Percentiles rank a stretch among this genome's conserved stretches.
Conservation (phyloP, 2,113 vertebrate species). For the Eurystomus gularis region DNA sequence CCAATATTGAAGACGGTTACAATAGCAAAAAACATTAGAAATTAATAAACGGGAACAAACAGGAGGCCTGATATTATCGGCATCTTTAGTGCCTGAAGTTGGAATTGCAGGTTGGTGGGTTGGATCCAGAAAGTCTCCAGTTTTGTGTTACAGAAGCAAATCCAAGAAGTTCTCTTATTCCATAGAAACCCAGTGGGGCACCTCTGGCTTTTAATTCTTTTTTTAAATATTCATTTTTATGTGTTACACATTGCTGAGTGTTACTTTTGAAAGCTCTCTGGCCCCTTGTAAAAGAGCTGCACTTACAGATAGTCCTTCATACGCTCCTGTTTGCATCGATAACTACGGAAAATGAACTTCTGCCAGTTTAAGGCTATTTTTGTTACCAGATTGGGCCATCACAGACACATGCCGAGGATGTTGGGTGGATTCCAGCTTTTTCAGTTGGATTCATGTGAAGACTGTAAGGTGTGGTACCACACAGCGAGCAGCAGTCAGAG, state of each 20-base stretch:
- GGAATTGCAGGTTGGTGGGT: rapidly evolving
- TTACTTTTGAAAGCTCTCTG: neutral
- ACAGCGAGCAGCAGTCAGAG: neutral
- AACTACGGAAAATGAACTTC: neutral
- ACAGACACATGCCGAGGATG: neutral
- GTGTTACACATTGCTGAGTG: neutral
- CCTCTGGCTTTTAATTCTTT: neutral
- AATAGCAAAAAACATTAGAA: neutral
- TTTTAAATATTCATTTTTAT: rapidly evolving
- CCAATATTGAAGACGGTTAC: neutral
- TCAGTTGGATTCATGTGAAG: neutral
- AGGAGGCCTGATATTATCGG: neutral
- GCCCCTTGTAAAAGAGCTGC: neutral
- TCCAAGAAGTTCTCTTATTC: neutral
- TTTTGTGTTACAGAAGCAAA: neutral
- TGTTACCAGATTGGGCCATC: neutral
- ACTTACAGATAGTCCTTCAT: neutral
- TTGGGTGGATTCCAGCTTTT: neutral
- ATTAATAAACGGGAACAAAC: neutral
- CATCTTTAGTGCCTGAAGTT: neutral
- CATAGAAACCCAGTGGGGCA: neutral
- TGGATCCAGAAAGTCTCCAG: neutral
- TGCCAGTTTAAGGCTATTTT: neutral
- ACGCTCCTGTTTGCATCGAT: neutral
- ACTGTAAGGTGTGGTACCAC: slow-evolving; percentile 26